These are phyloP conservation scores for Centropristis striata DNA, from an alignment of 2,113 vertebrate genomes.

Conservation along the genomic window DNA sequence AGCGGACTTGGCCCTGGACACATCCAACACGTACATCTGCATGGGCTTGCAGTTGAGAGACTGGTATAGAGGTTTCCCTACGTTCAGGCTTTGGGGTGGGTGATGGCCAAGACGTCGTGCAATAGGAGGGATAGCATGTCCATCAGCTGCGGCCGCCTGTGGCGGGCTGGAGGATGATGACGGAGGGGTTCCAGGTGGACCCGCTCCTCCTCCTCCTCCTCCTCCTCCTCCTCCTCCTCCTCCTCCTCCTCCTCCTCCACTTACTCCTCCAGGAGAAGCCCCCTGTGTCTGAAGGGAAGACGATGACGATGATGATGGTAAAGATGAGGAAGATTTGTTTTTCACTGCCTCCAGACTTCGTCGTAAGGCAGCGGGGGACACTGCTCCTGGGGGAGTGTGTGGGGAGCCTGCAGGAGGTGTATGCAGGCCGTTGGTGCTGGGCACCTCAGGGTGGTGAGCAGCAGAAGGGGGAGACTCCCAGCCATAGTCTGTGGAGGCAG, in stretches of 20 bases:
- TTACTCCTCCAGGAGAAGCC: slow-evolving; percentile 65
- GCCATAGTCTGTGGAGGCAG: slow-evolving; percentile 85
- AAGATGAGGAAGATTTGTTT: slow-evolving; percentile 83
- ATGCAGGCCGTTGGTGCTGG: slow-evolving; percentile 92
- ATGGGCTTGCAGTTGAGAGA: slow-evolving; percentile 99
- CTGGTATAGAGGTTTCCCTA: slow-evolving; percentile 98
- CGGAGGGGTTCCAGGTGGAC: slow-evolving; percentile 83
- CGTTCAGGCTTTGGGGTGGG: slow-evolving; percentile 96
- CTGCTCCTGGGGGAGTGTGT: slow-evolving; percentile 87
- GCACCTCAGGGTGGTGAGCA: slow-evolving; percentile 86
- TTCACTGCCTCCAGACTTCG: slow-evolving; percentile 94
- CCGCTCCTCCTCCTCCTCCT: slow-evolving; percentile 68
- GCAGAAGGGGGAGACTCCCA: slow-evolving; percentile 90
- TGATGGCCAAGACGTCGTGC: slow-evolving; percentile 96
- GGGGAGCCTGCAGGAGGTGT: slow-evolving; percentile 85
- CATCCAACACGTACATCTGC: slow-evolving; percentile 99
- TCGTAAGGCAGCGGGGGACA: slow-evolving; percentile 92
- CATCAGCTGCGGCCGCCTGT: slow-evolving; percentile 85
- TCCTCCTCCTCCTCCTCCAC: slow-evolving; percentile 77
- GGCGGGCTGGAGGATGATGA: slow-evolving; percentile 87
- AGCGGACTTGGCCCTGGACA: slow-evolving; percentile 89
- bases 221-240: too few species aligned
- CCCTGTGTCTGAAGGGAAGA: slow-evolving; percentile 79
- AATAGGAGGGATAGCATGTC: slow-evolving; percentile 93
- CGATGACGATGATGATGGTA: slow-evolving; percentile 81